Evolutionary conservation across 2,797 vertebrate species (phyloP).

Genomic region (Limnodromus scolopaceus): DNA sequence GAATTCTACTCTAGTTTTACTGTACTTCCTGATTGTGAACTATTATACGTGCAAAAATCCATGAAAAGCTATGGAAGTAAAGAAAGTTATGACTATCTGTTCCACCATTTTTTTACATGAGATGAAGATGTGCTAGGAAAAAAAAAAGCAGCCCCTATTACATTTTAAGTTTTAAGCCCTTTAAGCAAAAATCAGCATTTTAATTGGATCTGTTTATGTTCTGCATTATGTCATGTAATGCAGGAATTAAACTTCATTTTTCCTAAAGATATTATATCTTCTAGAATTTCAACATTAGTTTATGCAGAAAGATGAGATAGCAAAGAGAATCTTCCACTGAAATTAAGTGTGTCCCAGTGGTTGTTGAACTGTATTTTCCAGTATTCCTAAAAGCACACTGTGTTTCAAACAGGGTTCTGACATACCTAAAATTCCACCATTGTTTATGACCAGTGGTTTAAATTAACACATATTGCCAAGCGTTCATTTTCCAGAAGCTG

Average conservation of each 20-base stretch:
- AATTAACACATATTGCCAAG: conserved; percentile 27
- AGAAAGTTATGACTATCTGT: background rate
- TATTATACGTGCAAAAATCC: background rate
- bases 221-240: conserved; percentile 42
- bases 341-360: conserved; percentile 33
- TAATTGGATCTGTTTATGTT: conserved; percentile 43
- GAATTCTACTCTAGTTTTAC: background rate
- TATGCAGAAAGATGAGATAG: conserved; percentile 37
- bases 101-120: background rate
- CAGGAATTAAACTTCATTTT: conserved; percentile 26
- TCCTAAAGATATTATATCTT: conserved; percentile 7
- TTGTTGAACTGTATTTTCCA: conserved; percentile 64
- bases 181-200: background rate
- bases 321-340: conserved; percentile 3
- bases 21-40: background rate
- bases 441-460: conserved; percentile 29
- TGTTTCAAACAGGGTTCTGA: background rate
- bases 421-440: conserved; percentile 43
- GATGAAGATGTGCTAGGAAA: background rate
- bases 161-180: background rate
- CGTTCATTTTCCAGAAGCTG: conserved; percentile 6
- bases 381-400: conserved; percentile 2
- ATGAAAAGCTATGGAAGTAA: background rate
- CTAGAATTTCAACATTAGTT: conserved; percentile 46
- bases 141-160: background rate